Base-by-base conservation (phyloP, 2,888 invertebrate species). In the Aelia acuminata region DNA sequence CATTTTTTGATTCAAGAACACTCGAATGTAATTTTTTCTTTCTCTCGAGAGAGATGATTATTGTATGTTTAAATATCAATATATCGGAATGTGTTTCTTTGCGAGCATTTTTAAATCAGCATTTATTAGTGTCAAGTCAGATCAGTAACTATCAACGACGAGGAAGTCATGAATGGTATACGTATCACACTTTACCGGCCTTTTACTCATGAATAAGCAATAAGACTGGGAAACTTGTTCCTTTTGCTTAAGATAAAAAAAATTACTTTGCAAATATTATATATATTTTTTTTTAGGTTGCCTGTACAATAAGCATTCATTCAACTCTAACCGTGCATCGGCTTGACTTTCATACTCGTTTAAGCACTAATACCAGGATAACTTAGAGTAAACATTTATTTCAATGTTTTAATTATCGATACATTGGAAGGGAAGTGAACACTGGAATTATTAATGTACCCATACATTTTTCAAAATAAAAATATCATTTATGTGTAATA, bases 111-210 rank as follows among this genome's bases (percentile, higher is more conserved):
- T n/a, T n/a, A n/a, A n/a, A n/a, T n/a, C n/a, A n/a, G n/a, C 5
- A 22, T 4, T 50, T 50, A 22, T 8, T 57, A 26, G 8, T 26
- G 26, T 57, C 26, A 31, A 26, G 11, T 15, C 63, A 31, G 31
- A 63, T 31, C 15, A 31, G 18, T 31, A 31, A 31, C 4, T 31
- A 5, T 1, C 15, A 2, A 3, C 31, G 31, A 63, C 3, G 63
- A 63, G 63, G 63, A 63, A 63, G 18, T 63, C 63, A 31, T 63
- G 63, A 63, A 63, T 63, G 31, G 63, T 63, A n/a, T 63, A 63
- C 63, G 31, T 63, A 63, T 63, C 57, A 15, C 31, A 63, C 31
- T 63, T 63, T 63, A 63, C 31, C 31, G 31, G 31, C 18, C 1
- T 26, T 18, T 63, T 31, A 31, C 63, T 63, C 63, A 63, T 31